These are phyloP conservation scores for Globodera rostochiensis DNA, from an alignment of 1,140 invertebrate genomes.

Conservation along the genomic window DNA sequence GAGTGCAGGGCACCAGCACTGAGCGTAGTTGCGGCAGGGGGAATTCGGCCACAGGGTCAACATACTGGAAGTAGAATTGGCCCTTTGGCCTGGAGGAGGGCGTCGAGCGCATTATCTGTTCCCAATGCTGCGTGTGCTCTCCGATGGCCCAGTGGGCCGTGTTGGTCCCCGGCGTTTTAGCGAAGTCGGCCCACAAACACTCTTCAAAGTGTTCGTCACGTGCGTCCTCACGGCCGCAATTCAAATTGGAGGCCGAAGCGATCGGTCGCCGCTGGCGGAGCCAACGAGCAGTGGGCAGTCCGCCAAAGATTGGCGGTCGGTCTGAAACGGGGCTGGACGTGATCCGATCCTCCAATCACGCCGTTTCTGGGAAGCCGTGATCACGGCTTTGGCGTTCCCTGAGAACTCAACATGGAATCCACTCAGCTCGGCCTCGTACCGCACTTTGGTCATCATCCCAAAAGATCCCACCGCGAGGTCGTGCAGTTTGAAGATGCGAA, in stretches of 20 bases:
- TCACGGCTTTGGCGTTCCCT: background rate
- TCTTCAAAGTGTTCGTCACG: conserved; percentile 20
- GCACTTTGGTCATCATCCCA: conserved; percentile 47
- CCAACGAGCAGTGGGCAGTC: conserved; percentile 35
- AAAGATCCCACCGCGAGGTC: conserved; percentile 50
- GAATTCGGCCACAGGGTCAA: conserved; percentile 53
- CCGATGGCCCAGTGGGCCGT: conserved; percentile 43
- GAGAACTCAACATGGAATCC: conserved; percentile 39
- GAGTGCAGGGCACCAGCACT: conserved; percentile 50
- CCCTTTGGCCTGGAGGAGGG: conserved; percentile 37
- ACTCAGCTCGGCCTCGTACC: conserved; percentile 51
- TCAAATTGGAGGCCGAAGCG: conserved; percentile 42
- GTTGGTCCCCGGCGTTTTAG: background rate
- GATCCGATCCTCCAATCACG: too few relatives aligned
- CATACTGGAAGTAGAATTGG: conserved; percentile 52
- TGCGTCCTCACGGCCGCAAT: conserved; percentile 41
- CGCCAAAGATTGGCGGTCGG: conserved; percentile 45
- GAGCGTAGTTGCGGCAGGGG: conserved; percentile 45
- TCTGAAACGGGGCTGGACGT: conserved; percentile 32
- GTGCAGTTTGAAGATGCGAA: conserved; percentile 43
- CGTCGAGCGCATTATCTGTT: conserved; percentile 38
- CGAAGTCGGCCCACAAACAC: conserved; percentile 31
- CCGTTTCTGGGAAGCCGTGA: too few relatives aligned
- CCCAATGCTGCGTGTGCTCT: conserved; percentile 31
- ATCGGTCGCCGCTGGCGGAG: conserved; percentile 41